Evolutionary conservation across 1,140 invertebrate genomes (phyloP), one percentile per base, ranked within the genome.

Genomic region (Drosophila quadrilineata): DNA sequence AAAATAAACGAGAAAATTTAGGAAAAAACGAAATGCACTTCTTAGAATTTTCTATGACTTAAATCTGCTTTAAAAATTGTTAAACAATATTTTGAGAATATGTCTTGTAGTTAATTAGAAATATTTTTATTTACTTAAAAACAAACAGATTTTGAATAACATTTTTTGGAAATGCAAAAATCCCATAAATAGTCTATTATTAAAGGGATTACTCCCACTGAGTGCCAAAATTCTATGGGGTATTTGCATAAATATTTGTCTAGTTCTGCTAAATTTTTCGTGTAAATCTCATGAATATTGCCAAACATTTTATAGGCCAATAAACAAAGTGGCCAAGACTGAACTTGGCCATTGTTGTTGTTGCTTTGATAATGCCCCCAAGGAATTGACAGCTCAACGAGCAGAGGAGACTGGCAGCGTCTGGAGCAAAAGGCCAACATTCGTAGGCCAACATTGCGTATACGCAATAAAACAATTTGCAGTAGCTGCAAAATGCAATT

Each of bases 381-480:
- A 52, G 70, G 79, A 74, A 65, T 67, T 64, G 79, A 43, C 63
- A 73, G 65, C 59, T 76, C 73, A 73, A 66, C 77, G 60, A 59
- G 45, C 54, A 45, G 17, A 36, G 36, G 14, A 28, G 35, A 28
- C 16, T 14, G 0, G 2, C 10, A 8, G 6, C 19, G 8, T 8
- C n/a, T 21, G 17, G 12, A 38, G 35, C 4, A 6, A 12, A 12
- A 41, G 24, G 26, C 24, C 40, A 28, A 4, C n/a, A 31, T 19
- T 16, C 9, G 8, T 6, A 26, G 16, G 29, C 48, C 24, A 54
- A 56, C 68, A 24, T 41, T 53, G 48, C 59, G 72, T 71, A 71
- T 77, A 77, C 74, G 79, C 77, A 85, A 85, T 84, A 59, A 65
- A 84, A 85, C 77, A 85, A 84, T 84, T 85, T 77, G 70, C 38